Percentiles rank a stretch among this genome's conserved stretches.
phyloP scores from a whole-genome alignment of 2,113 vertebrate species.

The Ameiurus melas region DNA sequence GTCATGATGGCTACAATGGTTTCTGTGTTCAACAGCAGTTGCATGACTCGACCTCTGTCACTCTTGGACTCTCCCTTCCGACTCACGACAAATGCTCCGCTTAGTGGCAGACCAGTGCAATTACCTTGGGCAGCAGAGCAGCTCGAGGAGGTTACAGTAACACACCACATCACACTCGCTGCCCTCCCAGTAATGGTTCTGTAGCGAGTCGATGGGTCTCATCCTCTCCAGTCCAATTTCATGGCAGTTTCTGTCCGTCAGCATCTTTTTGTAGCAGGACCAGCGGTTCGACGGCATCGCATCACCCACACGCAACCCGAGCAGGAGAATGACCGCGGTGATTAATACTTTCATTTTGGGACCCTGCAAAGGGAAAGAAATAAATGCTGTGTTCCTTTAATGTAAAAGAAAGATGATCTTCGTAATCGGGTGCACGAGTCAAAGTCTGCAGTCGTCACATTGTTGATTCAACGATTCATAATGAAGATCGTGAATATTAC shows the following conservation, averaged over 20 bases:
- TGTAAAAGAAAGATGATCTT: background rate
- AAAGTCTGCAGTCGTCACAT: background rate
- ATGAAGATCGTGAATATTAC: background rate
- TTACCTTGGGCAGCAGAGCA: conserved; percentile 87
- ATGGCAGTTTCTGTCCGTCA: conserved; percentile 70
- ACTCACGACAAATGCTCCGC: background rate
- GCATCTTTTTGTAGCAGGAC: conserved; percentile 74
- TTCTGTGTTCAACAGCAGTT: conserved; percentile 40
- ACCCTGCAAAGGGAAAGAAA: conserved; percentile 23
- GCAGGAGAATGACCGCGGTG: conserved; percentile 58
- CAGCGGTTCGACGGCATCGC: conserved; percentile 62
- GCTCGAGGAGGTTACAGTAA: conserved; percentile 76
- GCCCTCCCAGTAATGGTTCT: conserved; percentile 77
- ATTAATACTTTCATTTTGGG: conserved; percentile 64
- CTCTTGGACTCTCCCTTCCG: background rate
- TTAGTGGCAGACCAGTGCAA: conserved; percentile 41
- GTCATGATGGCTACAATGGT: conserved; percentile 44
- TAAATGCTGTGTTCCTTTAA: background rate
- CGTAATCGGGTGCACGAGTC: background rate
- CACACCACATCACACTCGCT: conserved; percentile 77
- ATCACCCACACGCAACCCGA: conserved; percentile 53
- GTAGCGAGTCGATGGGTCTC: conserved; percentile 61
- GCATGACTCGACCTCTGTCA: conserved; percentile 1
- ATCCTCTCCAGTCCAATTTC: conserved; percentile 62
- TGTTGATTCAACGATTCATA: background rate